Base-by-base conservation (phyloP, 2,797 vertebrate species). In the Urocyon cinereoargenteus region DNA sequence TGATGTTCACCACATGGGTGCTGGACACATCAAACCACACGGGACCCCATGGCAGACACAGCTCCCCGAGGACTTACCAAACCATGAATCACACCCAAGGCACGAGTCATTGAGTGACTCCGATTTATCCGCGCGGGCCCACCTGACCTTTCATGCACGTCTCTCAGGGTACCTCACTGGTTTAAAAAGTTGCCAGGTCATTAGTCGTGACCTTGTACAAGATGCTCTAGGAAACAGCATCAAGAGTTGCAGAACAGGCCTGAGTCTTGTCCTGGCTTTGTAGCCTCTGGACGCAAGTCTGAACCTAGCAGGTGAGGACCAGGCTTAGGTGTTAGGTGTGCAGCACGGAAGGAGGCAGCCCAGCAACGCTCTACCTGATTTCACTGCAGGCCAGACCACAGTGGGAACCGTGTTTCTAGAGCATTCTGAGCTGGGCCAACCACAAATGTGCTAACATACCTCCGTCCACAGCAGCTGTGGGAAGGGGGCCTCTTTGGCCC, bases 1-100 rank as follows among this genome's bases (percentile, higher is more conserved):
- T 0, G 1, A 36, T 49, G 21, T 0, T 4, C 0, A 1, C n/a
- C 4, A 18, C 66, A 57, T 0, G 6, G 61, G 59, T 31, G 0
- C 14, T 19, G 10, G 11, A 12, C 31, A 15, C 5, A 31, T 3
- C 0, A 13, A 1, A 45, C 4, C 6, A 6, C 24, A 4, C 1
- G 0, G 3, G 9, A 10, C 7, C 2, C 1, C 0, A 5, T 2
- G 57, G 81, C 82, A 53, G 28, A 10, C 45, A 9, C 7, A 1
- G n/a, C 24, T 7, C 36, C 15, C 57, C 10, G 14, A 6, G 24
- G 5, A 21, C 1, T 4, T 15, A 49, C 15, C 0, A 13, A 9
- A 14, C 12, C 18, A 6, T 1, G 4, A 45, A 45, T 45, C 40
- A 45, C 1, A 45, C 7, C 40, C 40, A 45, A 45, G 40, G 40